Evolutionary conservation across 2,113 vertebrate genomes (phyloP), one percentile per base, ranked within the genome.

Genomic region (Gymnorhina tibicen): DNA sequence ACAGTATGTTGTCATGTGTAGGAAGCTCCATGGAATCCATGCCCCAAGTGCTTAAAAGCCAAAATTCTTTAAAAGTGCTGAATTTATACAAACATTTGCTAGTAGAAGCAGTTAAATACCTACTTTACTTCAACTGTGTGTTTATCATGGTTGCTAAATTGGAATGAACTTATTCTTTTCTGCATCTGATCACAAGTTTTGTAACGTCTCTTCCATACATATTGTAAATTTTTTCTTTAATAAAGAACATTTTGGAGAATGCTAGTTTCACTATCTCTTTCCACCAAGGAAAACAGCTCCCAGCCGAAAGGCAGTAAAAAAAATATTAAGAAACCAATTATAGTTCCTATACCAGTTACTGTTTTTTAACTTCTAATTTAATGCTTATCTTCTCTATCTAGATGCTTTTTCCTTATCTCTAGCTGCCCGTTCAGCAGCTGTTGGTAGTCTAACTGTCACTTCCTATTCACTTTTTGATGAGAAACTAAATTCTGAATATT

Each of bases 401-500:
- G 67, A 85, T 86, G 50, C 1, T 14, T 66, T 95, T 87, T 62
- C 47, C 42, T 28, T 90, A 94, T 75, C 87, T 91, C 72, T 85
- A 74, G 68, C 67, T 91, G 46, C 72, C 72, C 1, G 3, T 96
- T 93, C 82, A 94, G 75, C 85, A 96, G 87, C 91, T 96, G 80
- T 74, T 94, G 67, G 67, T 79, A 87, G 78, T 41, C 82, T 73
- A 90, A 73, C 74, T 67, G 63, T 85, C 79, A 81, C 44, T 93
- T 96, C 47, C 37, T 85, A 88, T 79, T 93, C 67, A 83, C 4
- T 89, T 96, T 85, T 83, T 89, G 26, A 87, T 89, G 77, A 76
- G 78, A 95, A 96, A 76, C 50, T 86, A 74, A 67, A 84, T 91
- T 91, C 53, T 93, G 50, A 91, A 84, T 91, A 85, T 88, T 90